Evolutionary conservation across 2,113 vertebrate species (phyloP).

Genomic region (Candoia aspera): DNA sequence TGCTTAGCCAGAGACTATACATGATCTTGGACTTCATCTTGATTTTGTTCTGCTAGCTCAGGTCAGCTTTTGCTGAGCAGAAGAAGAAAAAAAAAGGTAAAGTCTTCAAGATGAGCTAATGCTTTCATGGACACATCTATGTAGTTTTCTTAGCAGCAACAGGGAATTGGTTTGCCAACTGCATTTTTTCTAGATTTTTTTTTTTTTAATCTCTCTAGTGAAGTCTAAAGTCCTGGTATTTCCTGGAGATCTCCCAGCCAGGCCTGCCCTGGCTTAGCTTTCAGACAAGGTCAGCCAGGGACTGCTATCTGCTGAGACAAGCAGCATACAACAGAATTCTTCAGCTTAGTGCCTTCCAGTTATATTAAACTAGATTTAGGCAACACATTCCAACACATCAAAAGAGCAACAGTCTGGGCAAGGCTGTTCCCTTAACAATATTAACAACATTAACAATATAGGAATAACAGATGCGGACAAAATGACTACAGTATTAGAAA

Average conservation of each 20-base stretch:
- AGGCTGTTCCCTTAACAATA: neutral
- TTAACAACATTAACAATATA: neutral
- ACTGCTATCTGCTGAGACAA: neutral
- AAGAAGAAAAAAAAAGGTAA: neutral
- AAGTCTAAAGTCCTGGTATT: neutral
- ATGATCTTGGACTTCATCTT: neutral
- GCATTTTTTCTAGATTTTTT: neutral
- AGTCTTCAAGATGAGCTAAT: neutral
- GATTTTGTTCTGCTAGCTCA: neutral
- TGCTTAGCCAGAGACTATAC: neutral
- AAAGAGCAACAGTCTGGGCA: neutral
- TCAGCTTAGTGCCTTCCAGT: neutral
- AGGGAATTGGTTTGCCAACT: neutral
- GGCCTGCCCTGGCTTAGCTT: neutral
- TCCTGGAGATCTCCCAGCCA: neutral
- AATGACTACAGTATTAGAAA: neutral
- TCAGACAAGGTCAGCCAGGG: neutral
- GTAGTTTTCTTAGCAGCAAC: neutral
- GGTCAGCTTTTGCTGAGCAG: neutral
- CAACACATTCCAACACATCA: neutral
- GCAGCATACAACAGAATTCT: neutral
- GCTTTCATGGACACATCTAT: neutral
- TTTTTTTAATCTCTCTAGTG: neutral
- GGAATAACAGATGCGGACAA: neutral
- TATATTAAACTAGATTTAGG: neutral